Percentiles rank a stretch among this genome's conserved stretches.
Conservation (phyloP, 2,888 invertebrate species). For the Unio delphinus region DNA sequence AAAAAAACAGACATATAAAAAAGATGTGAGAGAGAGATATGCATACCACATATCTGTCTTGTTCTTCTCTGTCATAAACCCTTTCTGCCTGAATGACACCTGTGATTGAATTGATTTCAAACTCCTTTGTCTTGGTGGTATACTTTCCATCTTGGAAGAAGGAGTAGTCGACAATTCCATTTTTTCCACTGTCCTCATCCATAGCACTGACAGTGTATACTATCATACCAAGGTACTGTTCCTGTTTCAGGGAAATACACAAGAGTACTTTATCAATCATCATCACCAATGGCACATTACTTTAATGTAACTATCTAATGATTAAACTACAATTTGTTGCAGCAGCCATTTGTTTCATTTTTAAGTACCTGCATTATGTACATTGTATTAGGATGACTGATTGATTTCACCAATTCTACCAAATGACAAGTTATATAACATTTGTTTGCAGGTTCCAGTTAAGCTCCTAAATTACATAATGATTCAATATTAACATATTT, state of each 20-base stretch:
- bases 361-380: too few species aligned
- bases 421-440: too few species aligned
- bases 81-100: slow-evolving; percentile 87
- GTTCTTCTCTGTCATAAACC: slow-evolving; percentile 77
- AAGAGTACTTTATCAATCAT: too few species aligned
- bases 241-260: slow-evolving; percentile 24
- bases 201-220: slow-evolving; percentile 86
- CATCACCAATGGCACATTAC: too few species aligned
- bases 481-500: too few species aligned
- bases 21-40: neutral
- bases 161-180: slow-evolving; percentile 87
- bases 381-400: too few species aligned
- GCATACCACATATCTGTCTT: slow-evolving; percentile 57
- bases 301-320: too few species aligned
- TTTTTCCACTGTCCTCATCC: slow-evolving; percentile 87
- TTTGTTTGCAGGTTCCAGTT: too few species aligned
- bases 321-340: too few species aligned
- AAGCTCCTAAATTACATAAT: too few species aligned
- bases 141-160: slow-evolving; percentile 79
- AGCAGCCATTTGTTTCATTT: too few species aligned
- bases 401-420: too few species aligned
- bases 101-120: slow-evolving; percentile 82
- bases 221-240: slow-evolving; percentile 61
- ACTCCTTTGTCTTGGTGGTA: slow-evolving; percentile 86
- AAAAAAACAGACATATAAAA: neutral